phyloP scores from a whole-genome alignment of 2,888 invertebrate genomes.

The Chaetogeoica ovagalla region DNA sequence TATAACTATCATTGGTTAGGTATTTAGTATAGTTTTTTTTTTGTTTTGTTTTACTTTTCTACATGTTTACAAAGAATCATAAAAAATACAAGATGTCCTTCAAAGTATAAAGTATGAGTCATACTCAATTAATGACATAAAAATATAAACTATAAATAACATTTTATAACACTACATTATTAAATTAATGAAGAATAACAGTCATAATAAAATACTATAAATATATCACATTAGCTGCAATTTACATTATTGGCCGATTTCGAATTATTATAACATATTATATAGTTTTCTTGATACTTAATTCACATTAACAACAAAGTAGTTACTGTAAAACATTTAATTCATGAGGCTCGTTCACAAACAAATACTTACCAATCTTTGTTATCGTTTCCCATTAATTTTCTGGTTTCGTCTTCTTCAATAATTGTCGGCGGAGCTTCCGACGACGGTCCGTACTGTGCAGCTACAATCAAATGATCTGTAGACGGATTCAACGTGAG shows the following conservation, averaged over 20 bases:
- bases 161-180: not conserved
- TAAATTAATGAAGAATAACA: constrained; percentile 14
- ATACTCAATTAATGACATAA: constrained; percentile 23
- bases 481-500: constrained; percentile 75
- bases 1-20: not conserved
- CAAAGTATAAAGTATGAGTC: constrained; percentile 43
- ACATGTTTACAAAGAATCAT: constrained; percentile 17
- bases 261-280: not conserved
- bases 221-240: not conserved
- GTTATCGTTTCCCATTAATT: constrained; percentile 71
- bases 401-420: constrained; percentile 72
- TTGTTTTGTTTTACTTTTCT: not conserved
- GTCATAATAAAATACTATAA: not conserved
- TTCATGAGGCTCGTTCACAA: not conserved
- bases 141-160: constrained; percentile 25
- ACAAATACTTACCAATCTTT: constrained; percentile 68
- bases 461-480: constrained; percentile 72
- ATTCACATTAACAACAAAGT: constrained; percentile 10
- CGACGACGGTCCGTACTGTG: constrained; percentile 75
- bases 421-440: constrained; percentile 67
- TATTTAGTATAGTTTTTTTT: constrained; percentile 3
- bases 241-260: constrained; percentile 10
- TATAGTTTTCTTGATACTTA: not conserved
- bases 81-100: constrained; percentile 45
- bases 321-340: constrained; percentile 9